Evolutionary conservation across 2,888 invertebrate species (phyloP), one percentile per base, ranked within the genome.

Genomic region (Hesperia comma): DNA sequence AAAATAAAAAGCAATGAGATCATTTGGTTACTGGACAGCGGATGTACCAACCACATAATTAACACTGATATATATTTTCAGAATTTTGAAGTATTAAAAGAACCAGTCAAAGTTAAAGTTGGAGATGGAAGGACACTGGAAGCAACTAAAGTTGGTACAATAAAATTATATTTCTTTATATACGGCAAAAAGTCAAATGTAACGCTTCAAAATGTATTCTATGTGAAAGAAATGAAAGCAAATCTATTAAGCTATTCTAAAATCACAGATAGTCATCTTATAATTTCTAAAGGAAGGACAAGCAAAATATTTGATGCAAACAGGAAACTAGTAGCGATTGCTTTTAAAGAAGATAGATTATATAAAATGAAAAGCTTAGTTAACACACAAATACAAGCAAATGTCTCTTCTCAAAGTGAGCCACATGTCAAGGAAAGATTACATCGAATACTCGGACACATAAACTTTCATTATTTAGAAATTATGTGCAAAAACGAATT

Each of bases 81-180:
- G 5, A 72, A 74, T 6, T 75, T 70, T 63, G 72, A 75, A 62
- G 72, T 69, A 49, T 19, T 37, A 37, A 1, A 37, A 6, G 10
- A 37, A 26, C 26, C 68, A 7, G 55, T 67, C 0, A 72, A 73
- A 40, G 69, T 54, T 54, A 54, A 54, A 54, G 46, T 17, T n/a
- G 46, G 15, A 4, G 21, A 33, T n/a, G 54, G 51, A 51, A 51
- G 21, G 21, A 51, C 10, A 10, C 12, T 51, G 51, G 51, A 40
- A 57, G 37, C 37, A n/a, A 46, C 32, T 26, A 43, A 60, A 14
- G n/a, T 60, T 19, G 32, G 46, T 43, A 46, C 1, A 32, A 46
- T 60, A n/a, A 78, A 78, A 68, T 71, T 10, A 5, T 69, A 58
- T 69, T 63, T 63, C 21, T 49, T 57, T 15, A 46, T 63, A 3